Conservation (phyloP, 2,113 vertebrate species). For the Eulemur macaco region DNA sequence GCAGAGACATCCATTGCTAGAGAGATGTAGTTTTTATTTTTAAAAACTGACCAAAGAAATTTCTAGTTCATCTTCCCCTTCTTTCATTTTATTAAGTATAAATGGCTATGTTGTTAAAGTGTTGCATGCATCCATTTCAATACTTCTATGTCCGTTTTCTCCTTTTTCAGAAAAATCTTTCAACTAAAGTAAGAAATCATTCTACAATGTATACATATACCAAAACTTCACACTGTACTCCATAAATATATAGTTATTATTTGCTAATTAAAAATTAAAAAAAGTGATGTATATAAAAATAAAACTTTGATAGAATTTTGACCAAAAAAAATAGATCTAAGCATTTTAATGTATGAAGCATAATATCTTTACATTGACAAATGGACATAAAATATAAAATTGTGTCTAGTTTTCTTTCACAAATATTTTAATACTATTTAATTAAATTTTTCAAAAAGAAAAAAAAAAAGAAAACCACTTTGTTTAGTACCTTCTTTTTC, state of each 20-base stretch:
- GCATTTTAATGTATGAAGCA: neutral
- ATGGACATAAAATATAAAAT: neutral
- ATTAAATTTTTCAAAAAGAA: neutral
- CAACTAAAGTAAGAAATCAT: neutral
- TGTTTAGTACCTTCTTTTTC: neutral
- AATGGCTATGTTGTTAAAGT: neutral
- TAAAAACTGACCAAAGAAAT: neutral
- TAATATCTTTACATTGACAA: neutral
- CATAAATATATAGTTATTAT: neutral
- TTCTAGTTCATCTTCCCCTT: neutral
- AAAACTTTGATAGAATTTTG: neutral
- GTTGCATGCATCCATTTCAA: neutral
- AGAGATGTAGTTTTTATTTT: slow-evolving; percentile 2
- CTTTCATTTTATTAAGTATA: slow-evolving; percentile 32
- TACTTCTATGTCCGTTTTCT: neutral
- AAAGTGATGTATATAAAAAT: neutral
- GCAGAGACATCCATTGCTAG: neutral
- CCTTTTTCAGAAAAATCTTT: neutral
- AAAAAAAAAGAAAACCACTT: neutral
- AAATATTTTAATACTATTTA: neutral
- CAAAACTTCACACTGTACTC: neutral
- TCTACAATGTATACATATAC: neutral
- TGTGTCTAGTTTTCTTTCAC: neutral
- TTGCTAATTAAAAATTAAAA: neutral
- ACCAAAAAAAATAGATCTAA: neutral